Base-by-base conservation (phyloP, 2,113 vertebrate genomes). In the Calonectris borealis region DNA sequence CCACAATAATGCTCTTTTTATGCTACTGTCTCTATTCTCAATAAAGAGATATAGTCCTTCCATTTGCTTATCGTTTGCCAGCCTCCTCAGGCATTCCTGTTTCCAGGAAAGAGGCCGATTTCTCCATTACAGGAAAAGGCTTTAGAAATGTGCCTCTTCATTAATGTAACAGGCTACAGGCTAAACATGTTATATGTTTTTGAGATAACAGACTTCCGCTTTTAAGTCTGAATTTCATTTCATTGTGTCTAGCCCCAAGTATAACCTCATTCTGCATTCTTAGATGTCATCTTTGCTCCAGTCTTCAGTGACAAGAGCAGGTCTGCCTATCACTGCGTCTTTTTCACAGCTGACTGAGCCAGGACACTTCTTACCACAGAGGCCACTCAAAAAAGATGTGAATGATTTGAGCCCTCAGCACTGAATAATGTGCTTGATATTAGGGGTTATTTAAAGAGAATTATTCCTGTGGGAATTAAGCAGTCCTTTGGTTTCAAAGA, bases 221-320 rank as follows among this genome's bases (percentile, higher is more conserved):
- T 92, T 89, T 44, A 87, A 80, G 84, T 66, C 34, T 87, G 49
- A 90, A 82, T 87, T 92, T 89, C 34, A 89, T 75, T 92, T 78
- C 69, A 26, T 21, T 93, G 42, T 91, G 70, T 55, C 70, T 82
- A 44, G 49, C 81, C 94, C 80, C 66, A 58, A 95, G 94, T 66
- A 55, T 9, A 94, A 75, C 61, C 40, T 83, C 81, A 46, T 77
- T 85, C 54, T 91, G 78, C 46, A 36, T 78, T 95, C 70, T 85
- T 29, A 58, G 70, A 69, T 38, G 66, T 52, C 26, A 2, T 24
- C 83, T 87, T 72, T 62, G 42, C 73, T 88, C 49, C 62, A 58
- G 58, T 24, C 61, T 73, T 66, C 81, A 80, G 70, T 54, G 73
- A 79, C 73, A 75, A 73, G 81, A 87, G 65, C 57, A 68, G 77